A percentile compares a stretch with the other conserved stretches of the same genome.
These are phyloP conservation scores for Cathartes aura DNA, from an alignment of 2,113 vertebrate species.

Conservation along the genomic window DNA sequence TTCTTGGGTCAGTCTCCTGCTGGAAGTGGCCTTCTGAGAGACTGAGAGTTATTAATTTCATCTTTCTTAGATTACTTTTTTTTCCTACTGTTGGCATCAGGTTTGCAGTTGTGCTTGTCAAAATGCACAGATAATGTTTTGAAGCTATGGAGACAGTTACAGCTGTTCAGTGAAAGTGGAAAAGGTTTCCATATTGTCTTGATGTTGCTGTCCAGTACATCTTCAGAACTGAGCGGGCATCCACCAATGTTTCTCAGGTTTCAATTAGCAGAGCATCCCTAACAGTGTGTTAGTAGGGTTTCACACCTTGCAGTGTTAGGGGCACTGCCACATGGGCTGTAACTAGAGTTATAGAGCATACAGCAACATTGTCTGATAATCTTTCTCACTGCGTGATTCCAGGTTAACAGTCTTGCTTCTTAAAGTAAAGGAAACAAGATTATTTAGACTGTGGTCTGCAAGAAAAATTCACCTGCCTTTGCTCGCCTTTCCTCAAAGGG, in stretches of 20 bases:
- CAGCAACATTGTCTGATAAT: neutral
- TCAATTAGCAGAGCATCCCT: neutral
- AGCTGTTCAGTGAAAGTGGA: neutral
- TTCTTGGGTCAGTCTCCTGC: neutral
- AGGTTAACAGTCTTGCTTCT: neutral
- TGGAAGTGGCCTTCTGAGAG: neutral
- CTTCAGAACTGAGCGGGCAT: neutral
- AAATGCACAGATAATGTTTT: neutral
- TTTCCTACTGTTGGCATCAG: neutral
- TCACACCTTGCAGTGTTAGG: neutral
- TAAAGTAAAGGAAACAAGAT: neutral
- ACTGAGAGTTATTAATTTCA: neutral
- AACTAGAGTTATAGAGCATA: neutral
- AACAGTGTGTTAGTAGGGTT: neutral
- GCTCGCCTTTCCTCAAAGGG: neutral
- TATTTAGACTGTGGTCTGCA: neutral
- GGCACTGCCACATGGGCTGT: accelerated
- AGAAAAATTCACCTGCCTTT: neutral
- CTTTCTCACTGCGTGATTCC: neutral
- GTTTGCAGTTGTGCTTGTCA: neutral
- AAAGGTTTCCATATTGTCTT: neutral
- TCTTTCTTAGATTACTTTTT: neutral
- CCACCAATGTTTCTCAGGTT: neutral
- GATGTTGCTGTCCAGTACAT: neutral
- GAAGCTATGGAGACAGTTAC: neutral